phyloP scores from a whole-genome alignment of 2,888 invertebrate species.

The Nomada goodeniana region DNA sequence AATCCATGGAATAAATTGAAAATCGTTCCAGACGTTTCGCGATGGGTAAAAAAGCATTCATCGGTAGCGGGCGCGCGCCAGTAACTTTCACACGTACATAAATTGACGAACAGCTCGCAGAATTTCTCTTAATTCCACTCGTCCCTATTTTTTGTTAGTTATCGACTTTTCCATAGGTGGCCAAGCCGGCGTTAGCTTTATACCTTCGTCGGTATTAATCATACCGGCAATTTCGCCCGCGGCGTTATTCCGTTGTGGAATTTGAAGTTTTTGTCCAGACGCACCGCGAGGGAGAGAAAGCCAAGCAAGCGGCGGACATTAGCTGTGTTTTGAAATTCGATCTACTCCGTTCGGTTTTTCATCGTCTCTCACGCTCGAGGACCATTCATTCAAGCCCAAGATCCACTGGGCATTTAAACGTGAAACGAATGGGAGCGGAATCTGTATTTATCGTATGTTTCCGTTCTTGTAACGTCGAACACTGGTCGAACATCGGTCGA shows the following conservation, averaged over 20 bases:
- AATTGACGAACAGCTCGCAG: constrained; percentile 58
- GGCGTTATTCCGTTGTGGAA: constrained; percentile 67
- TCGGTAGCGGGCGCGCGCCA: constrained; percentile 3
- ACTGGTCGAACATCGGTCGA: constrained; percentile 5
- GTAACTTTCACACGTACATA: constrained; percentile 67
- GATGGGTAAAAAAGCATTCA: constrained; percentile 35
- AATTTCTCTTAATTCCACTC: constrained; percentile 67
- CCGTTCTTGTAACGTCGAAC: not conserved
- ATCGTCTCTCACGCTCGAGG: constrained; percentile 37
- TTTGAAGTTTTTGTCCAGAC: constrained; percentile 65
- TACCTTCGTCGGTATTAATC: constrained; percentile 69
- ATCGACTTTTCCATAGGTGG: constrained; percentile 64
- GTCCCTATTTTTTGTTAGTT: constrained; percentile 57
- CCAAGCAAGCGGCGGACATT: constrained; percentile 43
- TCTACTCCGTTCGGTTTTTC: constrained; percentile 69
- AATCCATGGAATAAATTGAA: constrained; percentile 26
- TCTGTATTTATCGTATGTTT: no score
- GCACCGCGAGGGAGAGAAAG: constrained; percentile 69
- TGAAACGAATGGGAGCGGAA: no score
- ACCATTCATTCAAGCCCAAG: not conserved
- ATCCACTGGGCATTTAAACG: no score
- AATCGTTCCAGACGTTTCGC: constrained; percentile 35
- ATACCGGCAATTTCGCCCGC: constrained; percentile 66
- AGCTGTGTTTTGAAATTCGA: constrained; percentile 73
- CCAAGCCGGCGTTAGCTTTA: constrained; percentile 59